Evolutionary conservation across 2,797 vertebrate genomes (phyloP), one percentile per base, ranked within the genome.

Genomic region (Gouania willdenowi): DNA sequence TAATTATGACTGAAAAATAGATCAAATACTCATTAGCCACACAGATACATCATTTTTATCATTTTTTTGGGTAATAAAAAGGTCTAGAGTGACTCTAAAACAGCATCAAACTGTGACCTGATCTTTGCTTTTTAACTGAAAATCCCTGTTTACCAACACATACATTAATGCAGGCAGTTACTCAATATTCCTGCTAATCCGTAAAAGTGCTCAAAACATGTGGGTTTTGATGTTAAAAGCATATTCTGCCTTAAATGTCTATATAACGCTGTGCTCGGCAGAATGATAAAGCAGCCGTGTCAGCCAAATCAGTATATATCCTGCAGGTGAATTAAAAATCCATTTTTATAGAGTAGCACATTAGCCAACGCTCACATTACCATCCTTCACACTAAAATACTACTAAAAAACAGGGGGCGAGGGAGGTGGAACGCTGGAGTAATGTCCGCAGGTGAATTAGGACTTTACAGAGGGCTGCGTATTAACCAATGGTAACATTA

Each of bases 251-350:
- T 30, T 48, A 24, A 58, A 60, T 37, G 23, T 46, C 4, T 46
- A 23, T 13, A 33, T 58, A n/a, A n/a, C 59, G 71, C 69, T 70
- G 58, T 22, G 31, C 53, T 57, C 10, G 23, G 70, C 67, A 69
- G 52, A 66, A 68, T 4, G 45, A 38, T 2, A 37, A 35, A 50
- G 49, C 50, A 17, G 46, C 4, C 7, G 62, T 41, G 58, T 77
- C 61, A 60, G 70, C 70, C 71, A 57, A 62, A 56, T 61, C 57
- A 55, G 44, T 35, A 31, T 40, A 53, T 28, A 50, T 44, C 46
- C 72, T 39, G 71, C 71, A 66, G 64, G 64, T 79, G 61, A 64
- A 82, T 81, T 77, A 77, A 77, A 81, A 73, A 71, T 70, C 65
- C 60, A 78, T 83, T 69, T 81, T 81, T 77, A 79, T 76, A 54